These are phyloP conservation scores for Ormyrus rosae DNA, from an alignment of 2,888 invertebrate species.

Conservation along the genomic window DNA sequence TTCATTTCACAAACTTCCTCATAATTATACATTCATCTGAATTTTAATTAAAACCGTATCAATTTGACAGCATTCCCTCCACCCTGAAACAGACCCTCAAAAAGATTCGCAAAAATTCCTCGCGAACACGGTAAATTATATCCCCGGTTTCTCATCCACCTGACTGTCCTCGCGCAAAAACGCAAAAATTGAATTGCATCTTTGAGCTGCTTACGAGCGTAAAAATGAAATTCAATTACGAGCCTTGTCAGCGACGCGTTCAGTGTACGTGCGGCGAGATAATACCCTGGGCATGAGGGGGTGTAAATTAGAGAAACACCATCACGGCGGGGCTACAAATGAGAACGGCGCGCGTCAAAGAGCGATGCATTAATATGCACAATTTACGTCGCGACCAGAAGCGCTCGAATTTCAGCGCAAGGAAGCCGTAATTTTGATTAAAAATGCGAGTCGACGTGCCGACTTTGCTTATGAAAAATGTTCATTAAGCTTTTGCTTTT, in stretches of 20 bases:
- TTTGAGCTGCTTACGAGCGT: not conserved
- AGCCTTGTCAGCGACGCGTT: constrained; percentile 1
- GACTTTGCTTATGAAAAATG: too few relatives aligned
- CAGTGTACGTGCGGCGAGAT: not conserved
- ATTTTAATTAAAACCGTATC: constrained; percentile 22
- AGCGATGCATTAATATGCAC: constrained; percentile 20
- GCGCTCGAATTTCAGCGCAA: too few relatives aligned
- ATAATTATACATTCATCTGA: not conserved
- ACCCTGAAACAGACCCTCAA: too few relatives aligned
- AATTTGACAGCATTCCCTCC: too few relatives aligned
- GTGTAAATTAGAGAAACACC: not conserved
- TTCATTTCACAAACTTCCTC: too few relatives aligned
- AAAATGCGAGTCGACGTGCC: too few relatives aligned
- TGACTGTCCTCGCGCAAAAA: not conserved
- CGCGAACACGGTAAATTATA: too few relatives aligned
- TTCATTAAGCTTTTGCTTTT: too few relatives aligned
- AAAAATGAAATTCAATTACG: constrained; percentile 31
- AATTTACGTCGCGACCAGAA: not conserved
- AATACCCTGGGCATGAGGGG: not conserved
- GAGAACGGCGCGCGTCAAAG: constrained; percentile 3
- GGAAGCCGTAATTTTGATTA: too few relatives aligned
- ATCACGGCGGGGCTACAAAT: constrained; percentile 13
- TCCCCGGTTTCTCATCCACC: too few relatives aligned
- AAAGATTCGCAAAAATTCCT: too few relatives aligned
- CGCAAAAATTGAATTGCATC: too few relatives aligned